Base-by-base conservation (phyloP, 2,888 invertebrate genomes). In the Caenorhabditis zanzibari region DNA sequence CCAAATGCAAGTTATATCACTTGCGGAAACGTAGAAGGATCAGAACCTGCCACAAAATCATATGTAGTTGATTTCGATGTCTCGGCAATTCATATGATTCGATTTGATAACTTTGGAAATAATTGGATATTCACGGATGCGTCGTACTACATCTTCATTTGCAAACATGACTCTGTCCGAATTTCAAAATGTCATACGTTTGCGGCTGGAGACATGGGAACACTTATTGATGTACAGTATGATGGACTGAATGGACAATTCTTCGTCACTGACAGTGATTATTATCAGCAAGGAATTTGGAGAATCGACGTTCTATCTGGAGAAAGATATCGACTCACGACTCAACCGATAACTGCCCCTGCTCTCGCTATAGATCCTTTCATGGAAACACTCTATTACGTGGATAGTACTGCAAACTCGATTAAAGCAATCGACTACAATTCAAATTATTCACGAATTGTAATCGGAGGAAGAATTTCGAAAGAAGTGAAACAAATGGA, bases 201-300 rank as follows among this genome's bases (percentile, higher is more conserved):
- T 16, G 10, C 41, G 4, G 41, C 68, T 32, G 81, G 81, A 22
- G 59, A 28, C 9, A 44, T 71, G 26, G 81, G 71, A 14, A 76
- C 69, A n/a, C 61, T 81, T 32, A 52, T 49, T 24, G 75, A 75
- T 49, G 24, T 81, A 12, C 10, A 56, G 16, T 81, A 71, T 41
- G 81, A 81, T 41, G 47, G 49, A 26, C 1, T 75, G 32, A 71
- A 71, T n/a, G 81, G 95, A 52, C 94, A 94, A 89, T 94, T 96
- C 94, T 96, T 96, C 94, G 95, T 95, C 93, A 94, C 95, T 28
- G 95, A 95, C 92, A 95, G 95, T 95, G 95, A 95, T 88, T 94
- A 94, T 35, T 93, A 94, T 0, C 92, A 93, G 7, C 94, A 95
- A 32, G 94, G 94, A 91, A 93, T 96, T 90, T 95, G 95, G 91